phyloP scores from a whole-genome alignment of 2,797 vertebrate species.

The Chiropotes sagulatus region DNA sequence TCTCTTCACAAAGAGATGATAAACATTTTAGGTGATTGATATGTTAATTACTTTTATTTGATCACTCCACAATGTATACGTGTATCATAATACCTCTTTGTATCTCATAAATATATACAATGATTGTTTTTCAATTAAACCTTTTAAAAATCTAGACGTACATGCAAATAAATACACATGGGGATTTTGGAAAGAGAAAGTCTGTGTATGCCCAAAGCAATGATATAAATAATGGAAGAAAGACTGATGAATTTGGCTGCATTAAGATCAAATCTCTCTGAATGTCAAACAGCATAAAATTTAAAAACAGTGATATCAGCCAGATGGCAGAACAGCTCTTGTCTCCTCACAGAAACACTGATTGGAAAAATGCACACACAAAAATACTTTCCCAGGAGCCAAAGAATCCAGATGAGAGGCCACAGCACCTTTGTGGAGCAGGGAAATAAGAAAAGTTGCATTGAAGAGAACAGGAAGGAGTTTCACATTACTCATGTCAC shows the following conservation, averaged over 20 bases:
- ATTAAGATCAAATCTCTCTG: slow-evolving; percentile 7
- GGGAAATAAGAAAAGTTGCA: not conserved
- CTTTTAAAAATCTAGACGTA: not conserved
- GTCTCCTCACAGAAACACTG: not conserved
- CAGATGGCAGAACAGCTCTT: not conserved
- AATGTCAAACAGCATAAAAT: slow-evolving; percentile 21
- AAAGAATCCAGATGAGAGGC: not conserved
- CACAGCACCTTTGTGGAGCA: not conserved
- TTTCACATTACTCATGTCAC: rapidly evolving
- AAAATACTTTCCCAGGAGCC: not conserved
- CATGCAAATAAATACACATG: not conserved
- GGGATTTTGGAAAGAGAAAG: not conserved
- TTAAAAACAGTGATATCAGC: not conserved
- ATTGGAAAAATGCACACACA: not conserved
- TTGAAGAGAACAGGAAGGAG: not conserved
- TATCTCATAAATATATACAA: not conserved
- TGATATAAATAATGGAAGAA: not conserved
- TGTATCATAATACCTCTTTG: not conserved
- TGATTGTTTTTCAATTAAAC: not conserved
- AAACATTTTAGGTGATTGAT: not conserved
- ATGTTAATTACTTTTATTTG: not conserved
- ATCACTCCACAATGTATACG: not conserved
- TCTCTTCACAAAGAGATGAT: not conserved
- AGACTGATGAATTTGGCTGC: not conserved
- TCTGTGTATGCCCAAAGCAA: not conserved